Conservation (phyloP, 92 coral and sea anemone species). For the Galaxea fascicularis region DNA sequence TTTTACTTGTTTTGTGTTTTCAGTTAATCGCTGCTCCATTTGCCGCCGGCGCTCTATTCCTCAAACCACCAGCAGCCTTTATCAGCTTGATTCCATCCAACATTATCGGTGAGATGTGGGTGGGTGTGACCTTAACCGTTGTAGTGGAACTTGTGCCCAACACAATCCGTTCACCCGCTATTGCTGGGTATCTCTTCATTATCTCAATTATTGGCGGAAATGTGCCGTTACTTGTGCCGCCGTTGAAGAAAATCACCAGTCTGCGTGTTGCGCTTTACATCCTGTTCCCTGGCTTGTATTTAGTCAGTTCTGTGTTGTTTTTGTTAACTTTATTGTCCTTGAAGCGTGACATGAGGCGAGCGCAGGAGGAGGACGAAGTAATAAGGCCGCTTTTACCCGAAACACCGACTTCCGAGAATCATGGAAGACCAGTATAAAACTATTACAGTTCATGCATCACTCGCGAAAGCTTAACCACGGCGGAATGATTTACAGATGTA, state of each 20-base stretch:
- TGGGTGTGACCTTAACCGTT: constrained; percentile 94
- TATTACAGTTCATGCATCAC: no score
- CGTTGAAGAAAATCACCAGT: constrained; percentile 78
- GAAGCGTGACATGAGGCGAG: constrained; percentile 79
- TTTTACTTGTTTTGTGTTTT: neutral
- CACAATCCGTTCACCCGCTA: constrained; percentile 85
- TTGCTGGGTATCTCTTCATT: constrained; percentile 88
- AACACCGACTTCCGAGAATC: constrained; percentile 25
- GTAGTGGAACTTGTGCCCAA: constrained; percentile 94
- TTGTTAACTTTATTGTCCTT: constrained; percentile 88
- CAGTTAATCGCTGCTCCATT: constrained; percentile 94
- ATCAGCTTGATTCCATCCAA: constrained; percentile 92
- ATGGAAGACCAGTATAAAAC: constrained; percentile 7
- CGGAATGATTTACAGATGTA: neutral
- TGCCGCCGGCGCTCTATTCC: constrained; percentile 96
- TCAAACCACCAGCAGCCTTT: constrained; percentile 90
- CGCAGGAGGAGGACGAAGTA: constrained; percentile 52
- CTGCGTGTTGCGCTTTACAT: constrained; percentile 87
- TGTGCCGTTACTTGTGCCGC: constrained; percentile 86
- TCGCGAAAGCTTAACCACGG: neutral
- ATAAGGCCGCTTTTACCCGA: constrained; percentile 72
- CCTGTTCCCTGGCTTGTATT: constrained; percentile 90
- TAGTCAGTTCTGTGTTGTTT: constrained; percentile 88
- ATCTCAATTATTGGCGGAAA: constrained; percentile 97
- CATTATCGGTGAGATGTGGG: constrained; percentile 99